Base-by-base conservation (phyloP, 2,113 vertebrate genomes). In the Martes martes region DNA sequence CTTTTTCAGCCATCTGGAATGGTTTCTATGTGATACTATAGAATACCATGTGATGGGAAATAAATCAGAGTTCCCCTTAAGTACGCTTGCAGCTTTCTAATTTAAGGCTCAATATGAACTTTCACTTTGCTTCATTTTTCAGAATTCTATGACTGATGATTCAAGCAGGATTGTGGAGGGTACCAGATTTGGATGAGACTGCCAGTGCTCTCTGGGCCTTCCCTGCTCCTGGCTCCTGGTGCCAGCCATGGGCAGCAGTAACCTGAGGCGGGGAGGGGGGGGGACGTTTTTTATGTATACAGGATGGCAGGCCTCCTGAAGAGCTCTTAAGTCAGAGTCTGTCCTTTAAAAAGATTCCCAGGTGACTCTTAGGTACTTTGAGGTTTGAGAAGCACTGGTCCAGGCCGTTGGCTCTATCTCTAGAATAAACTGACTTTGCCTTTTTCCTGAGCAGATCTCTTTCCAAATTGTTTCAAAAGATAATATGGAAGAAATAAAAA, bases 1-100 rank as follows among this genome's bases (percentile, higher is more conserved):
- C 11, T 73, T 96, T 87, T 47, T 59, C 13, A 83, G 33, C 82
- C 79, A 95, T 89, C 36, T 96, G 95, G 50, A 93, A 69, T 93
- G 45, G 19, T 93, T 91, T 91, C 85, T 85, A 1, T 76, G 88
- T 82, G 73, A 74, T 61, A 67, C 52, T 80, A 76, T 14, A 89
- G 82, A 71, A 81, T 26, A 82, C 57, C 31, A 61, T 8, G 55
- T 89, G 67, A 92, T 89, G 39, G 39, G 59, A 61, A 92, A 31
- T 89, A 92, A 89, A 82, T 94, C 67, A 95, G 16, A 1, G 81
- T 82, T 95, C 39, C 39, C 73, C 39, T 61, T 73, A 95, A 74
- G 42, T 73, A 47, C 7, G 23, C 33, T 76, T 81, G 39, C 67
- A 96, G n/a, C n/a, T 79, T 96, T 92, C 92, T 94, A 79, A 89